Evolutionary conservation across 2,888 invertebrate genomes (phyloP).

Genomic region (Sacculina carcini): DNA sequence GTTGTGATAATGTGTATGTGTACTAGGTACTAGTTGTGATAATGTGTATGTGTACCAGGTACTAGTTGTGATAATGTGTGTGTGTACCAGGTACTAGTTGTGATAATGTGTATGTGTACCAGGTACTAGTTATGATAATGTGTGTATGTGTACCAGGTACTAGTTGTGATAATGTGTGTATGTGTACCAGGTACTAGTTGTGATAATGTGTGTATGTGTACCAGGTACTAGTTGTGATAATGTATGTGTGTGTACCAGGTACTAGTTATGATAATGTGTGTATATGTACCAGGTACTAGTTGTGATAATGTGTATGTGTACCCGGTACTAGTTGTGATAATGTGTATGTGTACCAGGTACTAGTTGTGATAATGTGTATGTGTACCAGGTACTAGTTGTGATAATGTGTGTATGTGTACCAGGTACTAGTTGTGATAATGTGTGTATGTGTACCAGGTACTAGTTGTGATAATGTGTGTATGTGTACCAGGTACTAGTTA

Average conservation of each 20-base stretch:
- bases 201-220: constrained; percentile 21
- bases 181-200: neutral
- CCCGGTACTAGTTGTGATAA: neutral
- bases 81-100: constrained; percentile 55
- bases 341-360: constrained; percentile 47
- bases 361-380: constrained; percentile 87
- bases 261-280: neutral
- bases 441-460: too few species aligned
- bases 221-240: constrained; percentile 84
- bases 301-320: constrained; percentile 86
- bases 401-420: constrained; percentile 26
- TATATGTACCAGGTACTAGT: constrained; percentile 66
- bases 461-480: neutral
- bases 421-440: constrained; percentile 89
- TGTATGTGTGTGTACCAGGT: too few species aligned
- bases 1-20: constrained; percentile 14
- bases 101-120: constrained; percentile 93
- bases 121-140: neutral
- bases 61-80: neutral
- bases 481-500: constrained; percentile 55
- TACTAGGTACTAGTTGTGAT: constrained; percentile 79
- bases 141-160: constrained; percentile 47
- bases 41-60: constrained; percentile 58
- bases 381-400: neutral
- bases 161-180: constrained; percentile 88